These are phyloP conservation scores for Antennarius striatus DNA, from an alignment of 2,113 vertebrate species.

Conservation along the genomic window DNA sequence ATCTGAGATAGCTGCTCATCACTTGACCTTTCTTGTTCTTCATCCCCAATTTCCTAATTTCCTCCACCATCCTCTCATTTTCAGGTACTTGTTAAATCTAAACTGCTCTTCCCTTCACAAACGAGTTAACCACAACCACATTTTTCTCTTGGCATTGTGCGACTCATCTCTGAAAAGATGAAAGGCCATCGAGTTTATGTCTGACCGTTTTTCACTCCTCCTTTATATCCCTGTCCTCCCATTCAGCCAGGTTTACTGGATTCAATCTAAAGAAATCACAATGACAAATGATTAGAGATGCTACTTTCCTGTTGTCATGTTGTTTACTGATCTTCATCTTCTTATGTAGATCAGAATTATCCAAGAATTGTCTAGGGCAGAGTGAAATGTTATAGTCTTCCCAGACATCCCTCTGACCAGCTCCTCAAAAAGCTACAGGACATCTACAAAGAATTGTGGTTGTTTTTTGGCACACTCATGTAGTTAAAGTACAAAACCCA, in stretches of 20 bases:
- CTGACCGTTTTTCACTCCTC: slow-evolving; percentile 1
- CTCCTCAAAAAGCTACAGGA: neutral
- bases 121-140: too few species aligned
- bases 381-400: neutral
- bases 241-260: slow-evolving; percentile 11
- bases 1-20: slow-evolving; percentile 26
- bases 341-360: neutral
- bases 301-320: slow-evolving; percentile 33
- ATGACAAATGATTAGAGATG: slow-evolving; percentile 22
- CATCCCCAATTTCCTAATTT: neutral
- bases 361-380: neutral
- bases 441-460: too few species aligned
- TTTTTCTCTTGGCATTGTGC: slow-evolving; percentile 58
- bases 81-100: neutral
- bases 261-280: slow-evolving; percentile 22
- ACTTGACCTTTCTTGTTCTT: neutral
- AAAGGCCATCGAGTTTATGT: slow-evolving; percentile 5
- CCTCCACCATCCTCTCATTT: slow-evolving; percentile 2
- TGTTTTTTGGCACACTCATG: too few species aligned
- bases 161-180: slow-evolving; percentile 24
- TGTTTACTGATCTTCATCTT: slow-evolving; percentile 10
- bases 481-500: too few species aligned
- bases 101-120: too few species aligned
- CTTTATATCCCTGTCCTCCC: too few species aligned
- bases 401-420: too few species aligned